Base-by-base conservation (phyloP, 2,113 vertebrate genomes). In the Macrotis lagotis region DNA sequence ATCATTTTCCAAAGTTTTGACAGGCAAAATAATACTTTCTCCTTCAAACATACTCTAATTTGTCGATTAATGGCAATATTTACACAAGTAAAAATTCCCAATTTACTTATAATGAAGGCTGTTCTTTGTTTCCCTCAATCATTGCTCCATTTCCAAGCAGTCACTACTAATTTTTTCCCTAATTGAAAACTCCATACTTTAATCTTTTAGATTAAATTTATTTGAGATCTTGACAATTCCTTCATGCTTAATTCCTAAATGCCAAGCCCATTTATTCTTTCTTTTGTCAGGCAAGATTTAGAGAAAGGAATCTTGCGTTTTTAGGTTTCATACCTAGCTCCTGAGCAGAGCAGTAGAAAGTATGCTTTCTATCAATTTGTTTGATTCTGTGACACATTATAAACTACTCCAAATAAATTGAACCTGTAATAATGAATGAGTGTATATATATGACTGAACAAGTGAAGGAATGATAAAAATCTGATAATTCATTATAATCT, bases 261-360 rank as follows among this genome's bases (percentile, higher is more conserved):
- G 7, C 88, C 37, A 96, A 93, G 14, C 1, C 88, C 9, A 50
- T 91, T 89, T 24, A 55, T 96, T 48, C 89, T 93, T 52, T 50
- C 83, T 93, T 50, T 93, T 96, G 59, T 90, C 94, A 44, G 1
- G 91, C 11, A 55, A 92, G 91, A 89, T 90, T 92, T 95, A 90
- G 91, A 92, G 24, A 93, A 52, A 88, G 52, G 95, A 88, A n/a
- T n/a, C n/a, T n/a, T n/a, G n/a, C n/a, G n/a, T n/a, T n/a, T n/a
- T 89, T 28, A 91, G 48, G 0, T 90, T 89, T 66, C 91, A 88
- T 93, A 90, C 66, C 93, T 92, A 92, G 6, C 50, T 83, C 16
- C 11, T n/a, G 51, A 53, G 90, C 66, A 83, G 66, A 44, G 44
- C 66, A 22, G 1, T n/a, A 83, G n/a, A 44, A n/a, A 44, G 16